A percentile compares a stretch with the other conserved stretches of the same genome.
These are phyloP conservation scores for Brachionus calyciflorus DNA, from an alignment of 1,140 invertebrate species.

Conservation along the genomic window DNA sequence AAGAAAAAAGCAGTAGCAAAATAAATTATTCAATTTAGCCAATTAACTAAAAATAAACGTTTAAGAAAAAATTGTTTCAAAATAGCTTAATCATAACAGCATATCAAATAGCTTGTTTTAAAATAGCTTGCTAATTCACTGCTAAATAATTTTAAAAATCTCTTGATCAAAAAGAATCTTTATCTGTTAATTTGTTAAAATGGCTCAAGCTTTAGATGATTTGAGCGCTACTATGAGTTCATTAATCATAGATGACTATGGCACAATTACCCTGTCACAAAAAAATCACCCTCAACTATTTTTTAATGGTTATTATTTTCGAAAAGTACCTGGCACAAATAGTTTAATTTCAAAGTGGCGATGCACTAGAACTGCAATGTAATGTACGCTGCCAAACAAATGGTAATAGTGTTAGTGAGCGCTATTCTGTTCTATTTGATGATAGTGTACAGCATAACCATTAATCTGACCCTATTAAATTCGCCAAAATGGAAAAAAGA, in stretches of 20 bases:
- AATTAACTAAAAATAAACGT: constrained; percentile 1
- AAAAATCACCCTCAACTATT: too few species aligned
- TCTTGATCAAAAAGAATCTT: too few species aligned
- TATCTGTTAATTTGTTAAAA: constrained; percentile 8
- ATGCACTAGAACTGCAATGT: too few species aligned
- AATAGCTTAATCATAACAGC: constrained; percentile 3
- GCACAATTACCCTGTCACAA: not conserved
- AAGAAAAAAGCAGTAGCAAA: constrained; percentile 5
- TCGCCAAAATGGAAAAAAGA: too few species aligned
- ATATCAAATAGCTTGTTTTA: not conserved
- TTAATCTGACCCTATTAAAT: too few species aligned
- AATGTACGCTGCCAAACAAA: too few species aligned
- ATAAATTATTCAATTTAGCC: not conserved
- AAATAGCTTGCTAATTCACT: too few species aligned
- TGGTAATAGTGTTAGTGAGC: not conserved
- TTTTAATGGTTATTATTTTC: too few species aligned
- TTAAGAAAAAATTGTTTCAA: constrained; percentile 16
- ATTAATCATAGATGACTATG: not conserved
- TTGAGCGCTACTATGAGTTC: not conserved
- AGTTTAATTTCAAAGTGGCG: too few species aligned
- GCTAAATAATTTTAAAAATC: not conserved
- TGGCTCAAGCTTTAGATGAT: not conserved
- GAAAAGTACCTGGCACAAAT: too few species aligned
- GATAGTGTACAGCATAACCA: not conserved
- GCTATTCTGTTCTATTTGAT: not conserved